Evolutionary conservation across 64 coral and sea anemone genomes (phyloP), one percentile per base, ranked within the genome.

Genomic region (Catalaphyllia jardinei): DNA sequence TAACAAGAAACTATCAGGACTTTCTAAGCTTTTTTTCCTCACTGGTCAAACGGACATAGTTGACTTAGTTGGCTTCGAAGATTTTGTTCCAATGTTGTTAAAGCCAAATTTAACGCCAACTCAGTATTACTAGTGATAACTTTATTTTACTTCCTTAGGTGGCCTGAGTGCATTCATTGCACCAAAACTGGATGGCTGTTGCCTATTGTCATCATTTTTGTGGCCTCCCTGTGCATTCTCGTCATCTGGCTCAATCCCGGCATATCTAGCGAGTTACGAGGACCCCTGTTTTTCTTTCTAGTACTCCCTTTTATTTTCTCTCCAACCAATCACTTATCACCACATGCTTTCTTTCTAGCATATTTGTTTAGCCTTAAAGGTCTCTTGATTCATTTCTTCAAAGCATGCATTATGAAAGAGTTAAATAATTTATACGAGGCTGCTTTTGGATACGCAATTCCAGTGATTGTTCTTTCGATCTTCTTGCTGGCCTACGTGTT

Each of bases 211-310:
- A 65, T 96, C 20, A 27, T 85, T 22, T 24, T 89, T 1, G 90
- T 91, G 29, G 80, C 86, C 35, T 54, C 42, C 4, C 24, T 96
- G 24, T 96, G 90, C 63, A 17, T 92, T 10, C 17, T 92, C 9
- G 74, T 96, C 71, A 89, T 96, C 74, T 96, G 90, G 79, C 72
- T 96, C 61, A 96, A 96, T 88, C 86, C 83, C 10, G 90, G 90
- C 9, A 89, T 96, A 51, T 88, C 90, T 22, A 89, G 78, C 29
- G 94, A 92, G 31, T 87, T 96, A 5, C 81, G 94, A 57, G 94
- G 94, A 31, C 94, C 94, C 15, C 65, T 96, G 31, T 96, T 92
- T 71, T 91, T 92, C 42, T 96, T 96, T 24, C 94, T 92, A 92
- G 91, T 92, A 29, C 67, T 96, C 29, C 90, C 94, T 2, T 92